Conservation (phyloP, 2,888 invertebrate species). For the Tridacna gigas region DNA sequence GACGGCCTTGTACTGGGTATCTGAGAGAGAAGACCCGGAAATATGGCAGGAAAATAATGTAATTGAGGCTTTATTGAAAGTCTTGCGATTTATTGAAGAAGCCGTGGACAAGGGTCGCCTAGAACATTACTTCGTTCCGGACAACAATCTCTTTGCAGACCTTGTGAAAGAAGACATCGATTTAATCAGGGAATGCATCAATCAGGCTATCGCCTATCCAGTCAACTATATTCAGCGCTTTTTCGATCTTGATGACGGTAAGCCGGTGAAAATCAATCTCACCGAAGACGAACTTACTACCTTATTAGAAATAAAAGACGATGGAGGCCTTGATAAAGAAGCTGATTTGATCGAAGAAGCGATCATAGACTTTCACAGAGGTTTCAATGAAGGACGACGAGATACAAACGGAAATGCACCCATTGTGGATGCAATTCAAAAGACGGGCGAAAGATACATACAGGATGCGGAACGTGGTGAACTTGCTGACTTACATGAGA, state of each 20-base stretch:
- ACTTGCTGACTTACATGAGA: constrained; percentile 4
- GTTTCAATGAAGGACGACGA: constrained; percentile 36
- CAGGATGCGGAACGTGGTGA: not conserved
- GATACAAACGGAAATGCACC: constrained; percentile 32
- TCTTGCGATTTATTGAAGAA: constrained; percentile 19
- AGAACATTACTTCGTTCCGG: constrained; percentile 45
- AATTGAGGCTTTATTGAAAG: constrained; percentile 15
- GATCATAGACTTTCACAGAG: constrained; percentile 46
- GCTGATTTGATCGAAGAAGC: constrained; percentile 38
- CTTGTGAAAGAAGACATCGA: constrained; percentile 20
- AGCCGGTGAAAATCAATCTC: constrained; percentile 18
- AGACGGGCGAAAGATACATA: not conserved
- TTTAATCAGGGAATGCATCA: constrained; percentile 32
- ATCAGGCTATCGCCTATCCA: constrained; percentile 23
- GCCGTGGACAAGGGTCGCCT: constrained; percentile 16
- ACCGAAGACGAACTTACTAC: constrained; percentile 27
- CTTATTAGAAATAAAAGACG: constrained; percentile 32
- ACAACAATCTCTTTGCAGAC: constrained; percentile 42
- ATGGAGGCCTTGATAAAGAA: constrained; percentile 40
- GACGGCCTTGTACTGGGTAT: constrained; percentile 58
- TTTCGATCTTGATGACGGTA: constrained; percentile 33
- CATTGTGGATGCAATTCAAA: constrained; percentile 18
- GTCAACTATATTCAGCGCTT: constrained; percentile 32
- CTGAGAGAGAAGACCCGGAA: constrained; percentile 34
- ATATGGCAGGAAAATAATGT: constrained; percentile 31